Conservation (phyloP, 2,888 invertebrate genomes). For the Abrostola tripartita region DNA sequence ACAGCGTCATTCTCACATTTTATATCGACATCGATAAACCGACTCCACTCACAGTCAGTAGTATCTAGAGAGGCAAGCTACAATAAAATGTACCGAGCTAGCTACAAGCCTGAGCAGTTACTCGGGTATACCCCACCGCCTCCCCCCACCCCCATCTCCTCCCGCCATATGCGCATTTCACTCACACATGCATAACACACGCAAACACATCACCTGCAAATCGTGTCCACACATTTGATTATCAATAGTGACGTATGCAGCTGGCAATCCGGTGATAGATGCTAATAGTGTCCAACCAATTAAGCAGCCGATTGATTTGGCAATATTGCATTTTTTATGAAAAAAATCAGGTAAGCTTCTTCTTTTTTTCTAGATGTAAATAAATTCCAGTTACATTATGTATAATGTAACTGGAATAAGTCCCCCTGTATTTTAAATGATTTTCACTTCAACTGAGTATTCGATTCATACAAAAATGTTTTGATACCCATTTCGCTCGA, state of each 20-base stretch:
- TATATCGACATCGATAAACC: slow-evolving; percentile 84
- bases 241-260: slow-evolving; percentile 74
- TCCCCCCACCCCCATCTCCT: slow-evolving; percentile 57
- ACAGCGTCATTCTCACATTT: slow-evolving; percentile 72
- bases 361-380: neutral
- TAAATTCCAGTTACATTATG: neutral
- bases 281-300: slow-evolving; percentile 66
- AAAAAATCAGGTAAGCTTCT: neutral
- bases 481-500: neutral
- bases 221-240: slow-evolving; percentile 69
- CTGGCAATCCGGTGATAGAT: slow-evolving; percentile 74
- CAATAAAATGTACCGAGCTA: slow-evolving; percentile 88
- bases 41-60: slow-evolving; percentile 72
- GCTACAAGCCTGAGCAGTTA: slow-evolving; percentile 87
- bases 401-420: no score
- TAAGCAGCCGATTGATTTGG: slow-evolving; percentile 72
- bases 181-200: slow-evolving; percentile 67
- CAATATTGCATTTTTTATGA: neutral
- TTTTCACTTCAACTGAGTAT: neutral
- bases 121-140: slow-evolving; percentile 70
- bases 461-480: neutral
- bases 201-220: slow-evolving; percentile 69
- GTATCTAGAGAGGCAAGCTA: slow-evolving; percentile 86
- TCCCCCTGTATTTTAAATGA: neutral
- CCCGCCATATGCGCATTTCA: slow-evolving; percentile 81